phyloP scores from a whole-genome alignment of 2,797 vertebrate species.

The Nothura maculosa region DNA sequence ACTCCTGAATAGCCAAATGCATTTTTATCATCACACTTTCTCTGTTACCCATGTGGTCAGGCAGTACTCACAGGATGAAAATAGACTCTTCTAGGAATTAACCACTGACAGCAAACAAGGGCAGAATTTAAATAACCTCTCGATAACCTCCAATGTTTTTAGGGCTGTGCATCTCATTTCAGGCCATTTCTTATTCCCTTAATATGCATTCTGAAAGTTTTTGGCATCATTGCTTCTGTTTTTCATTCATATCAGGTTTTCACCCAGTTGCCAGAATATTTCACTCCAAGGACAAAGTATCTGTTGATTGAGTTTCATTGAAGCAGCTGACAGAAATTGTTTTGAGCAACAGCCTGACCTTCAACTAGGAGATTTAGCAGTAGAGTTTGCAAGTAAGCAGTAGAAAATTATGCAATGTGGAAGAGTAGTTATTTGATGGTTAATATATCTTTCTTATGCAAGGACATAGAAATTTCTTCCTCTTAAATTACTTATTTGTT shows the following conservation, averaged over 20 bases:
- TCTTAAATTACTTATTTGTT: neutral
- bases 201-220: neutral
- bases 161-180: slow-evolving; percentile 34
- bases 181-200: neutral
- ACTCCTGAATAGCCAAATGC: slow-evolving; percentile 4
- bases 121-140: slow-evolving; percentile 53
- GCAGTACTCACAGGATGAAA: slow-evolving; percentile 46
- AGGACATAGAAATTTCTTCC: neutral
- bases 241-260: neutral
- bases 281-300: slow-evolving; percentile 18
- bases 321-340: slow-evolving; percentile 26
- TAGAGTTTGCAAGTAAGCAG: neutral
- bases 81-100: slow-evolving; percentile 64
- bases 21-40: slow-evolving; percentile 13
- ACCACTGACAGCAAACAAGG: slow-evolving; percentile 30
- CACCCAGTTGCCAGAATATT: slow-evolving; percentile 3
- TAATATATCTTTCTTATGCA: slow-evolving; percentile 11
- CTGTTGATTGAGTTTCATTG: slow-evolving; percentile 13
- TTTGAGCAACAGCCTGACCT: slow-evolving; percentile 26
- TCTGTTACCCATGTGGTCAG: slow-evolving; percentile 31
- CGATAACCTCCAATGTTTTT: slow-evolving; percentile 52
- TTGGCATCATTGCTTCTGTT: neutral
- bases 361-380: slow-evolving; percentile 18
- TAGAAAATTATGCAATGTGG: neutral
- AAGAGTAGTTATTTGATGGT: neutral